Base-by-base conservation (phyloP, 2,113 vertebrate genomes). In the Oryzias celebensis region DNA sequence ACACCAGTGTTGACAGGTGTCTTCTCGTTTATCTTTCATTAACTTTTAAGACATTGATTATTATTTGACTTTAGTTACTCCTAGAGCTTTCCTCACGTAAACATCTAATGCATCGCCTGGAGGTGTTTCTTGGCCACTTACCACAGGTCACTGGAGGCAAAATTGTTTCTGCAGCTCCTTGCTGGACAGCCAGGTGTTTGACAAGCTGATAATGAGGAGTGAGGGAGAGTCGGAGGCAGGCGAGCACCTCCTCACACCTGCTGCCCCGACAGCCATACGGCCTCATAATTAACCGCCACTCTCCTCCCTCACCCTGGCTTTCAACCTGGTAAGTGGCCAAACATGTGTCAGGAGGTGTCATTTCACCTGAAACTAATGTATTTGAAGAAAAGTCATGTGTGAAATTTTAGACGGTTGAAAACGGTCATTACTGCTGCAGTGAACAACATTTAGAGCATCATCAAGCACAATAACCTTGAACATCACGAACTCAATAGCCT, bases 181-280 rank as follows among this genome's bases (percentile, higher is more conserved):
- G 28, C 52, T 61, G 51, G 62, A 71, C 52, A 56, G 54, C 75
- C 77, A 81, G 83, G 75, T 81, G 80, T 77, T 53, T 82, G 56
- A 49, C 24, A 49, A 44, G 66, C 73, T 36, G 52, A 68, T 85
- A 87, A 90, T 78, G 72, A 82, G 44, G 71, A 75, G 28, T 73
- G 87, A 88, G 53, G 64, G 14, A 78, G 69, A 68, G 64, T 58
- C 47, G 51, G n/a, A 58, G 77, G 65, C 77, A 80, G 60, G 73
- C 74, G 52, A 78, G 47, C 65, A 67, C 71, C 62, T 60, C 49
- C 52, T 74, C 69, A 81, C 87, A 90, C 85, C 87, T 90, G 88
- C 77, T 86, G 68, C 71, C 57, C 67, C 18, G 26, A 13, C 44
- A 7, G 49, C 72, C 54, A 13, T 12, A 58, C 64, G n/a, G 65